A percentile compares a stretch with the other conserved stretches of the same genome.
These are phyloP conservation scores for Ceratina japonica DNA, from an alignment of 1,140 invertebrate species.

Conservation along the genomic window DNA sequence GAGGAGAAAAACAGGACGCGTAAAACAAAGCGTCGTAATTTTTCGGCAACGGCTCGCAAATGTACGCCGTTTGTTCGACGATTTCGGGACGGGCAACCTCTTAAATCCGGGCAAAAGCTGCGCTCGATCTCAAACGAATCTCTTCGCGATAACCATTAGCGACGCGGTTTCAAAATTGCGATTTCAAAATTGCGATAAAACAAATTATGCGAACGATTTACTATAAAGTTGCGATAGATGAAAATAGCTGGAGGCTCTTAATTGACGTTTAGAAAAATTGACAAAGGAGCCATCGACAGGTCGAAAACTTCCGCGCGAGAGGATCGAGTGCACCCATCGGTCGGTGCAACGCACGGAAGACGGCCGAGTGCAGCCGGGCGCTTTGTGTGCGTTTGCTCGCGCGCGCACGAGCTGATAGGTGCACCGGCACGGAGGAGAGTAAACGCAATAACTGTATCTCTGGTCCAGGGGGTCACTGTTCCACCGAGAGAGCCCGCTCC, in stretches of 20 bases:
- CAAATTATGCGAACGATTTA: background rate
- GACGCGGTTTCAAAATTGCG: too few species aligned
- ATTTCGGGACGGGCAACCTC: background rate
- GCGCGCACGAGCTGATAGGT: constrained; percentile 42
- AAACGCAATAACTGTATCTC: constrained; percentile 65
- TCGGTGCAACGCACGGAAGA: constrained; percentile 56
- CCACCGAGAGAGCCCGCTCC: constrained; percentile 52
- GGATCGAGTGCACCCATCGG: constrained; percentile 27
- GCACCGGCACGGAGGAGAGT: constrained; percentile 60
- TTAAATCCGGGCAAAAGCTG: background rate
- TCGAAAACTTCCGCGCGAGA: constrained; percentile 11
- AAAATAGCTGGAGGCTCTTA: background rate
- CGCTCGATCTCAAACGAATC: background rate
- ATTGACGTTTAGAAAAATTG: background rate
- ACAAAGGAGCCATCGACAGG: background rate
- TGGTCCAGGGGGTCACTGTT: constrained; percentile 64
- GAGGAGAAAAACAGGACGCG: constrained; percentile 22
- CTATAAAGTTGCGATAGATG: background rate
- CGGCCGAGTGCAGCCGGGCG: constrained; percentile 49
- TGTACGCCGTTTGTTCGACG: background rate
- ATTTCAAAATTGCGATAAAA: background rate
- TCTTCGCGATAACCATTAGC: too few species aligned
- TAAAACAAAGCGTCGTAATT: constrained; percentile 47
- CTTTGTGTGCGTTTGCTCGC: background rate
- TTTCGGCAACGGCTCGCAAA: constrained; percentile 23